A percentile compares a stretch with the other conserved stretches of the same genome.
Conservation (phyloP, 2,888 invertebrate species). For the Rhagonycha fulva region DNA sequence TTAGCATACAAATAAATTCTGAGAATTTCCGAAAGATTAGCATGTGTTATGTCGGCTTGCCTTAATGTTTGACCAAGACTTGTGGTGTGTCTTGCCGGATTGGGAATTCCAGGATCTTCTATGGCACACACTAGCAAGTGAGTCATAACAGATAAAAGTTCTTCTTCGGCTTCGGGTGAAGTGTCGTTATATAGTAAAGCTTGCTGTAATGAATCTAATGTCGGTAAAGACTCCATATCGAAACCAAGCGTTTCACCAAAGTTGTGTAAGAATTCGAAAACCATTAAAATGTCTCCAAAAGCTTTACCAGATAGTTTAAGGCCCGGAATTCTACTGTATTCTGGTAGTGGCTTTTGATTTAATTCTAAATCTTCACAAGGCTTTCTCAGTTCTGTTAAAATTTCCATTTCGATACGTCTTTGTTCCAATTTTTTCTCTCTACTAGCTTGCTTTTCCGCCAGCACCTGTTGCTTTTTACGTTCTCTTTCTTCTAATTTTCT, state of each 20-base stretch:
- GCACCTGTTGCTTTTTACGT: conserved; percentile 72
- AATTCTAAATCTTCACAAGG: conserved; percentile 92
- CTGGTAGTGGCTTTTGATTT: conserved; percentile 73
- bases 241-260: conserved; percentile 94
- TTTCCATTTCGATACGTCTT: conserved; percentile 67
- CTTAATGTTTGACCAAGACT: conserved; percentile 88
- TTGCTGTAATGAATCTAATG: conserved; percentile 83
- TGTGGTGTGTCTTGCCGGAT: conserved; percentile 87
- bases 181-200: conserved; percentile 74
- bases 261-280: conserved; percentile 95
- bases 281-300: conserved; percentile 90
- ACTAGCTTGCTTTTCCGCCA: conserved; percentile 82
- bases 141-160: conserved; percentile 84
- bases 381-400: conserved; percentile 74
- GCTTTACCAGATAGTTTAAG: conserved; percentile 78
- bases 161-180: conserved; percentile 82
- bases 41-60: conserved; percentile 87
- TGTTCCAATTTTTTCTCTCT: conserved; percentile 85
- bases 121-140: conserved; percentile 90
- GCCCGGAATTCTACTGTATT: conserved; percentile 72
- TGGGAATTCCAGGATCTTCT: conserved; percentile 91
- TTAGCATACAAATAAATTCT: conserved; percentile 90
- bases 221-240: conserved; percentile 86
- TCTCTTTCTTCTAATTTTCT: conserved; percentile 88
- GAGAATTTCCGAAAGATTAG: conserved; percentile 89